Evolutionary conservation across 1,140 invertebrate species (phyloP), one percentile per base, ranked within the genome.

Genomic region (Harpegnathos saltator): DNA sequence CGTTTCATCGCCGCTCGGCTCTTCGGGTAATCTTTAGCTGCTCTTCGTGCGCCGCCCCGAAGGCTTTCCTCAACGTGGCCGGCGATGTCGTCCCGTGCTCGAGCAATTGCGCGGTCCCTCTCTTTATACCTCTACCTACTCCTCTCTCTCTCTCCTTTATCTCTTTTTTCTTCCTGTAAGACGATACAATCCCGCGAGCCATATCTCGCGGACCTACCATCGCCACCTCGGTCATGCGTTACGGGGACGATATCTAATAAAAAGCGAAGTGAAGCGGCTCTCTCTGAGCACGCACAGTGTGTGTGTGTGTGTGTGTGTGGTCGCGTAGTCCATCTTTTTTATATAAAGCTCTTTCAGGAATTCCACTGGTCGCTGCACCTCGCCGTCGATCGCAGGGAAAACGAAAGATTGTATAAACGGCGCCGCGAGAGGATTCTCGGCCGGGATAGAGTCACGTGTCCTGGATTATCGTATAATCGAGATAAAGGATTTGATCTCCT

Each of bases 201-300:
- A 83, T 89, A 75, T 66, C 54, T 82, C 82, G 84, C 80, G 52
- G 73, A 81, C 82, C 69, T 52, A 82, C 59, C 14, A 59, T 82
- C 38, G 52, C 38, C 74, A 68, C 81, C 63, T 63, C 72, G 81
- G 83, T 88, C 87, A 85, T 88, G 7, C 38, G 89, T 89, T 91
- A 91, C 81, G 85, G 82, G 85, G 80, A 90, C 85, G 91, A 90
- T 91, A 91, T 90, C 88, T 90, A 91, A 91, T 92, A 91, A 91
- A 91, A 91, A 83, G 71, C 78, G 66, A 71, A 83, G 81, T 38
- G 74, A 90, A 83, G 87, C 90, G 86, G 81, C 82, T 44, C 38
- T 44, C 78, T 78, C n/a, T 29, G 29, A 85, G 86, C 69, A 58
- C 69, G 38, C 69, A 61, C 69, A 9, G 38, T 9, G 38, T 44